Evolutionary conservation across 2,888 invertebrate genomes (phyloP).

Genomic region (Apocheima hispidaria): DNA sequence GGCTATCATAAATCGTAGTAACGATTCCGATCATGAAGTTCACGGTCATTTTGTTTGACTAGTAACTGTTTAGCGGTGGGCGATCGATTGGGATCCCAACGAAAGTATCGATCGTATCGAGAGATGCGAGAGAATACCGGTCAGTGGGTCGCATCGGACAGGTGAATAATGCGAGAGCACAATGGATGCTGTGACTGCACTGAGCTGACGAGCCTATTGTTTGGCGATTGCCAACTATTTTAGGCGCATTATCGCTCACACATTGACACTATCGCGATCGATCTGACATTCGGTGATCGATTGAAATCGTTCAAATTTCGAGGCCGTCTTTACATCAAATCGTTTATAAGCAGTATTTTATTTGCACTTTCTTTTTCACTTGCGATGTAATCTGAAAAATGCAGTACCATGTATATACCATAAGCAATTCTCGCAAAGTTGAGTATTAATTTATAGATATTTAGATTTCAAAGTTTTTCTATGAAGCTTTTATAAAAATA

Average conservation of each 20-base stretch:
- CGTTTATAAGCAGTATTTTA: conserved; percentile 25
- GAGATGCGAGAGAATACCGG: conserved; percentile 59
- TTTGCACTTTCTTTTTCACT: conserved; percentile 45
- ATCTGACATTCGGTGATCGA: conserved; percentile 61
- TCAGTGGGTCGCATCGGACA: conserved; percentile 70
- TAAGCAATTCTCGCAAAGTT: conserved; percentile 11
- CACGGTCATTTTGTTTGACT: conserved; percentile 59
- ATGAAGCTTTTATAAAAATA: conserved; percentile 18
- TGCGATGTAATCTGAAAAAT: conserved; percentile 15
- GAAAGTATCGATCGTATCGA: conserved; percentile 63
- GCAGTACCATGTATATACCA: conserved; percentile 2
- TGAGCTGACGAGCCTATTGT: conserved; percentile 54
- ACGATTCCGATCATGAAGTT: conserved; percentile 61
- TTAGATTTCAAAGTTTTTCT: background rate
- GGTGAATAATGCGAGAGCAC: conserved; percentile 62
- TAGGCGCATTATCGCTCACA: conserved; percentile 46
- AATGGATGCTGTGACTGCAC: conserved; percentile 56
- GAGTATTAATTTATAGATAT: conserved; percentile 1
- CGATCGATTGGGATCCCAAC: conserved; percentile 61
- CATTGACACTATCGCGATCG: conserved; percentile 62
- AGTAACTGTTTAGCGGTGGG: conserved; percentile 64
- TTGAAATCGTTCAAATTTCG: conserved; percentile 49
- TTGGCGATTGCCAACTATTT: conserved; percentile 52
- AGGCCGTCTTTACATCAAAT: conserved; percentile 40
- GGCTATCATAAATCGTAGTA: conserved; percentile 53